Evolutionary conservation across 2,113 vertebrate species (phyloP), one percentile per base, ranked within the genome.

Genomic region (Brevimyrus niger): DNA sequence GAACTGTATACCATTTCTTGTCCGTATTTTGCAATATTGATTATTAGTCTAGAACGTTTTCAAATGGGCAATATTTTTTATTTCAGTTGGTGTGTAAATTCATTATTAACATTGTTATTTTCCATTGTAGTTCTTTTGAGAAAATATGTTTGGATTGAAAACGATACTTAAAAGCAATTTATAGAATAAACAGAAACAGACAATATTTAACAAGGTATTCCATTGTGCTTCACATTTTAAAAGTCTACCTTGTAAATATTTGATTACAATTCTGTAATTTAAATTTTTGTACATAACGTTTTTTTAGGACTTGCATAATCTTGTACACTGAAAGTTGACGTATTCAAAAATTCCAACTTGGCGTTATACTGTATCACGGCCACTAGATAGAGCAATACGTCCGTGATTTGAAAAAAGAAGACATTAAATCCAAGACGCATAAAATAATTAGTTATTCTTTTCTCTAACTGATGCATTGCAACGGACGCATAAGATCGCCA

Each of bases 381-480:
- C 89, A 87, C 89, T 90, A 90, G 89, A 80, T 76, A 65, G 47
- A 61, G 88, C 42, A 58, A 53, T 46, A 58, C 85, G 27, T 69
- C 84, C 27, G 35, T 31, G 19, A 19, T 53, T 53, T 51, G 8
- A 23, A 13, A 61, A 84, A 61, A 65, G 35, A 35, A 55, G 3
- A 61, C 80, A 17, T 4, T 50, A 42, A 84, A 58, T 65, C 48
- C 31, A 83, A 50, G 69, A 80, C 19, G 35, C 65, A 76, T 76
- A 84, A 84, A 80, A 80, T 17, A 76, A 42, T 17, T 35, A 42
- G 31, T 76, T 76, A 35, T 76, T 76, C 73, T 42, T 69, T 69
- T 69, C 73, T 80, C 47, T 76, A 8, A 53, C 10, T 53, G 31
- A 35, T 55, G 17, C 50, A 47, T 31, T 48, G 87, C 61, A 47